Evolutionary conservation across 1,140 invertebrate species (phyloP), one percentile per base, ranked within the genome.

Genomic region (Pseudachorutes palmiensis): DNA sequence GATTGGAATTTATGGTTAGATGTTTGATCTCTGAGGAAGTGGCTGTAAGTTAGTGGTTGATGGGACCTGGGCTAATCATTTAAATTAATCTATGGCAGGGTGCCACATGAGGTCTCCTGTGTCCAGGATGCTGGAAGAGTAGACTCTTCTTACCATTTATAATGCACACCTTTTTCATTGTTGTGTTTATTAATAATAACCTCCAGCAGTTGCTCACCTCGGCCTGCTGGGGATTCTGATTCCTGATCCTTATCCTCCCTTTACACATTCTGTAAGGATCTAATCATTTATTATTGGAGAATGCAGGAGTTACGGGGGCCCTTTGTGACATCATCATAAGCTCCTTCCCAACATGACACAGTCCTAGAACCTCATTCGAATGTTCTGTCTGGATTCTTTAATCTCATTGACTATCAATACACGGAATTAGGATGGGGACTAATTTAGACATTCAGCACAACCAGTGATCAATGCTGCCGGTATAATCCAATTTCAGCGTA

Each of bases 371-470:
- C 51, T 24, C 51, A 55, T 5, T 24, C 5, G 9, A 55, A 26
- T 22, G 3, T 14, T 55, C 24, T 55, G 51, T 22, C 24, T 22
- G 24, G 24, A 55, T 55, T 55, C 51, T n/a, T n/a, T 55, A 55
- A 55, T 55, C 51, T 55, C 51, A 55, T 55, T 55, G 51, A 55
- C 51, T 55, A 55, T 55, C 51, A 55, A 55, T 55, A 55, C n/a
- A n/a, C 9, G 51, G 51, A 55, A 55, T 55, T 55, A 55, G 24
- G 51, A 14, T 55, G 12, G 12, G 9, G 51, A 9, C 51, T 55
- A 14, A 55, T 26, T 55, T 55, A 55, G 24, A 22, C 51, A 19
- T 41, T 41, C 36, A 9, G 5, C 36, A 41, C 5, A 19, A 41
- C 5, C 36, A 41, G 5, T 41, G 36, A 9, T 5, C 5, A 41